phyloP scores from a whole-genome alignment of 2,888 invertebrate species.

The Bembecia ichneumoniformis region DNA sequence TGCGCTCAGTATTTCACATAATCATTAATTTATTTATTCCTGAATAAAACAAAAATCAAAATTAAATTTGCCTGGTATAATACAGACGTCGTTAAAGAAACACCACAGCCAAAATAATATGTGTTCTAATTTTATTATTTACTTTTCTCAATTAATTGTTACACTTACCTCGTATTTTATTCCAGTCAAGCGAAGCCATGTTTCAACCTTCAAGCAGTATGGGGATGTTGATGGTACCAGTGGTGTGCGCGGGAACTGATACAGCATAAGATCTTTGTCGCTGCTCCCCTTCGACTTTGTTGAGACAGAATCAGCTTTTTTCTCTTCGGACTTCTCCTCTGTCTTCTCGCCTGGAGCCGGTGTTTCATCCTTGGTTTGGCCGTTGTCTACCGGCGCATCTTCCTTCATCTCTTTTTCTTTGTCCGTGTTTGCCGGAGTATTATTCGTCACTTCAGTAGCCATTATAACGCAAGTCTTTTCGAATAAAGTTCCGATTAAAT shows the following conservation, averaged over 20 bases:
- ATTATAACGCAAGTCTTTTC: conserved; percentile 40
- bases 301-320: conserved; percentile 76
- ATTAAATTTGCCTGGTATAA: too few relatives aligned
- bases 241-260: conserved; percentile 93
- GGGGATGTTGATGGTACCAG: conserved; percentile 92
- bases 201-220: conserved; percentile 95
- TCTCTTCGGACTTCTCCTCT: conserved; percentile 46
- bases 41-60: too few relatives aligned
- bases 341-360: conserved; percentile 47
- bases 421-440: conserved; percentile 75
- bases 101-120: too few relatives aligned
- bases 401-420: conserved; percentile 75
- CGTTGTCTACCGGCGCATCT: conserved; percentile 64
- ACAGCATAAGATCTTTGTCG: conserved; percentile 92
- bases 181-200: conserved; percentile 92
- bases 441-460: conserved; percentile 84
- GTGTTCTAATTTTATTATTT: too few relatives aligned
- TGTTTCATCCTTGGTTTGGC: conserved; percentile 53
- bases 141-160: not conserved
- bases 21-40: too few relatives aligned
- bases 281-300: conserved; percentile 88
- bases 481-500: not conserved
- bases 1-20: too few relatives aligned
- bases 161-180: conserved; percentile 92
- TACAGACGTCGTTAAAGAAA: too few relatives aligned